phyloP scores from a whole-genome alignment of 2,888 invertebrate genomes.

The Protodeltote pygarga region DNA sequence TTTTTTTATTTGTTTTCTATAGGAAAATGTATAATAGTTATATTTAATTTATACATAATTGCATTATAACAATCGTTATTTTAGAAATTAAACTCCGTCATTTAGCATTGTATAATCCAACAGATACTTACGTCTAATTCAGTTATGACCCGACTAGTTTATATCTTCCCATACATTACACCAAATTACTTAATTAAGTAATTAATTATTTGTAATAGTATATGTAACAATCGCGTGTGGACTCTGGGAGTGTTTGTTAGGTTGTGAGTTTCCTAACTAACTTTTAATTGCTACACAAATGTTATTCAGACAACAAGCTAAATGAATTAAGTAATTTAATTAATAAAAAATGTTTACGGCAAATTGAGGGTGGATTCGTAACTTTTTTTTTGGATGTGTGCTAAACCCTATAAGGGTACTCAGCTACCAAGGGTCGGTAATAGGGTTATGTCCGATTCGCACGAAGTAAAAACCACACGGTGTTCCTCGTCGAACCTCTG shows the following conservation, averaged over 20 bases:
- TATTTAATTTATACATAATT: no score
- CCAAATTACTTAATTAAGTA: conserved; percentile 30
- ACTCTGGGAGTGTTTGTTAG: conserved; percentile 33
- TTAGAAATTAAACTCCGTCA: no score
- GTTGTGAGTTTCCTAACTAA: conserved; percentile 27
- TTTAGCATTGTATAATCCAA: not conserved
- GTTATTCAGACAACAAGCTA: no score
- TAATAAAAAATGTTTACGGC: not conserved
- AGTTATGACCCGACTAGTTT: not conserved
- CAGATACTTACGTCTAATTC: not conserved
- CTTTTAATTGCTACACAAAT: conserved; percentile 11
- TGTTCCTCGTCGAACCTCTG: no score
- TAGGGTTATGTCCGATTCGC: no score
- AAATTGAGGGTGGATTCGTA: not conserved
- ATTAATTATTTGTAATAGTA: conserved; percentile 32
- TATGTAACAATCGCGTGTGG: conserved; percentile 39
- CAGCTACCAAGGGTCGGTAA: no score
- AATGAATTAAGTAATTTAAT: not conserved
- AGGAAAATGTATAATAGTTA: no score
- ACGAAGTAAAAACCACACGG: no score
- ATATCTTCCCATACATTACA: not conserved
- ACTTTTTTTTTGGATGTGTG: no score
- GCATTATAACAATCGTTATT: no score
- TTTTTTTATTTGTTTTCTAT: no score
- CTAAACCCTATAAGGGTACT: no score